These are phyloP conservation scores for Dinocampus coccinellae DNA, from an alignment of 2,888 invertebrate genomes.

Conservation along the genomic window DNA sequence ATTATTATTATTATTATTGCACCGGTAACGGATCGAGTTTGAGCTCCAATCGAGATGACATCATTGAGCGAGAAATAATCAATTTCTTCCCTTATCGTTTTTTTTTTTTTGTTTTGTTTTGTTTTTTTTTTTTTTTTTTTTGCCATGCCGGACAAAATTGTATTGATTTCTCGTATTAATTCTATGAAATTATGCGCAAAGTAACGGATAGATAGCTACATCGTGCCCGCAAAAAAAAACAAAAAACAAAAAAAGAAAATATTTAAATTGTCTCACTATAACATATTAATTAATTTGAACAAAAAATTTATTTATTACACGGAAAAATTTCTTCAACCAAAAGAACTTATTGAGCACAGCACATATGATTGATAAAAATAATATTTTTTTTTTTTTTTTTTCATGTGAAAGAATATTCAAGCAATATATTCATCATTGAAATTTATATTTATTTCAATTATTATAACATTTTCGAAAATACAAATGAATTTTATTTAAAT, in stretches of 20 bases:
- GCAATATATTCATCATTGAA: too few species aligned
- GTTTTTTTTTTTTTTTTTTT: slow-evolving; percentile 3
- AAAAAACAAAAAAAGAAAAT: too few species aligned
- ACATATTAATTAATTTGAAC: too few species aligned
- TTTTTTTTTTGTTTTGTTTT: background rate
- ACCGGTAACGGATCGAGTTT: background rate
- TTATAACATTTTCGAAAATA: too few species aligned
- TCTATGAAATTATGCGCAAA: background rate
- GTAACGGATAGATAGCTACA: background rate
- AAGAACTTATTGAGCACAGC: too few species aligned
- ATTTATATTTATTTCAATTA: too few species aligned
- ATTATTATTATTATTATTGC: background rate
- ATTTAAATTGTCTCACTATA: too few species aligned
- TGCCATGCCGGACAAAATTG: background rate
- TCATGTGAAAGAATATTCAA: too few species aligned
- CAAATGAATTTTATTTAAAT: too few species aligned
- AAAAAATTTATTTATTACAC: background rate
- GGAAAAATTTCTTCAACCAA: background rate
- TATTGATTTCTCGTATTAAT: background rate
- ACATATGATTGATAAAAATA: too few species aligned
- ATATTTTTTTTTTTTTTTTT: too few species aligned
- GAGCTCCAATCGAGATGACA: background rate
- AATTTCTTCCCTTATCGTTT: background rate
- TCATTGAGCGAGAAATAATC: background rate
- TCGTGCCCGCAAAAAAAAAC: background rate